phyloP scores from a whole-genome alignment of 2,113 vertebrate genomes.

The Chamaetylas fuelleborni region DNA sequence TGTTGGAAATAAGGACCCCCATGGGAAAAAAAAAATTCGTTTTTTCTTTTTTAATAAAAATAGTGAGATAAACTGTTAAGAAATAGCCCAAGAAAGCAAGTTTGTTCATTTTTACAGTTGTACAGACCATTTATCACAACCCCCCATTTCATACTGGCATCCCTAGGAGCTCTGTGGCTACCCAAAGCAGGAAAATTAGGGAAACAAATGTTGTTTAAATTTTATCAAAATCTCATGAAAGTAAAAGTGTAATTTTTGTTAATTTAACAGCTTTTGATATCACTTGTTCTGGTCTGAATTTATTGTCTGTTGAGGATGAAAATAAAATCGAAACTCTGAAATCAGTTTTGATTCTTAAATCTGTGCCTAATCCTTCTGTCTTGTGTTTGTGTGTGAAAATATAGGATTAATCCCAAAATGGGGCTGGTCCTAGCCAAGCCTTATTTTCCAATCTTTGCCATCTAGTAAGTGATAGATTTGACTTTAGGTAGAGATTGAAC shows the following conservation, averaged over 20 bases:
- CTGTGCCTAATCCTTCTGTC: neutral
- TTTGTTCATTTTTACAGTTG: neutral
- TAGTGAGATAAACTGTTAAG: neutral
- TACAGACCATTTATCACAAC: neutral
- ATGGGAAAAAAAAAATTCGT: neutral
- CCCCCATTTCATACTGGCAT: neutral
- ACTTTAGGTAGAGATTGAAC: neutral
- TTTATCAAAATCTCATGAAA: neutral
- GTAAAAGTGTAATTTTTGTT: neutral
- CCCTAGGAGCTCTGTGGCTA: neutral
- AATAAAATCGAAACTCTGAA: neutral
- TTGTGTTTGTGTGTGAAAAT: neutral
- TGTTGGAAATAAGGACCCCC: neutral
- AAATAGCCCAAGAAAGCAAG: neutral
- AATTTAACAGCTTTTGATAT: neutral
- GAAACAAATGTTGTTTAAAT: neutral
- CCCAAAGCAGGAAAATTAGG: neutral
- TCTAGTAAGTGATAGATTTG: neutral
- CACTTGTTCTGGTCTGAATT: neutral
- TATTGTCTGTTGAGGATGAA: neutral
- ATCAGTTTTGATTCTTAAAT: neutral
- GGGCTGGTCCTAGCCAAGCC: neutral
- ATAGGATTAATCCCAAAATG: neutral
- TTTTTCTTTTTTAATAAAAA: slow-evolving; percentile 7
- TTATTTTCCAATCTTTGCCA: neutral